Percentiles rank a stretch among this genome's conserved stretches.
Evolutionary conservation across 2,113 vertebrate genomes (phyloP).

Genomic region (Scatophagus argus): DNA sequence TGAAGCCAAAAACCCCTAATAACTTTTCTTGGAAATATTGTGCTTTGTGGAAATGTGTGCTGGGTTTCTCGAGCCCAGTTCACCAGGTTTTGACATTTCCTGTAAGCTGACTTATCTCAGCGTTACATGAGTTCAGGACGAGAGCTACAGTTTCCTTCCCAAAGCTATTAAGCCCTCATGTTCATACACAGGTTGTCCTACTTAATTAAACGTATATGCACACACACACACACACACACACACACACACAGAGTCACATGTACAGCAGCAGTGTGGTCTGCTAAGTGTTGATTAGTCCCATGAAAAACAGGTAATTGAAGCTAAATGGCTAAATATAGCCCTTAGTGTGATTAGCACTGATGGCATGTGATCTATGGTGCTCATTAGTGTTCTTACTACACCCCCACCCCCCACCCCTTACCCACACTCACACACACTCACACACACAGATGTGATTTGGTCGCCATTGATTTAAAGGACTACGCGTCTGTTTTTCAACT

Average conservation of each 20-base stretch:
- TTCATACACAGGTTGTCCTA: constrained; percentile 35
- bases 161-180: constrained; percentile 33
- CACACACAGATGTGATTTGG: not conserved
- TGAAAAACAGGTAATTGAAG: constrained; percentile 64
- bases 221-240: constrained; percentile 22
- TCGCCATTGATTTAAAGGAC: constrained; percentile 39
- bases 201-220: constrained; percentile 50
- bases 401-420: not conserved
- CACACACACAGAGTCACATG: constrained; percentile 12
- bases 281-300: constrained; percentile 71
- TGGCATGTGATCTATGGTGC: constrained; percentile 72
- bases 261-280: constrained; percentile 2
- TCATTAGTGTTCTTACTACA: constrained; percentile 65
- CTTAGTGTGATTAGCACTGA: constrained; percentile 68
- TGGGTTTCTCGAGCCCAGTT: not conserved
- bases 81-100: not conserved
- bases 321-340: constrained; percentile 76
- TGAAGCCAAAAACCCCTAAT: not conserved
- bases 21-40: not conserved
- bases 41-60: not conserved
- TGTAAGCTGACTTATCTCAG: not conserved
- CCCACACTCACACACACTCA: not conserved
- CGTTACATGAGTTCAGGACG: not conserved
- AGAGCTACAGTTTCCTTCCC: constrained; percentile 25
- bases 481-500: not conserved